Conservation (phyloP, 2,888 invertebrate genomes). For the Antitype chi region DNA sequence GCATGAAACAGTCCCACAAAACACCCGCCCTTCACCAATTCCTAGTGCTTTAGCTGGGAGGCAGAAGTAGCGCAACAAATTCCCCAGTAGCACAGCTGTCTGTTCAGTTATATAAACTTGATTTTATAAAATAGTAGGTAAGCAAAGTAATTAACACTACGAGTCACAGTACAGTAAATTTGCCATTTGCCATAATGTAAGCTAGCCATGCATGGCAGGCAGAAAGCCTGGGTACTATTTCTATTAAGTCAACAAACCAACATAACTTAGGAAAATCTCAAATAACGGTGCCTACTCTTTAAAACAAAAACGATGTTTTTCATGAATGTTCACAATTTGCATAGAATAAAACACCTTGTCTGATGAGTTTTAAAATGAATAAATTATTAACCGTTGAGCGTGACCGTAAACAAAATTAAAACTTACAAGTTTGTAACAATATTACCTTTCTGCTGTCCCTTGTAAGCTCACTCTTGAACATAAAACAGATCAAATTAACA, state of each 20-base stretch:
- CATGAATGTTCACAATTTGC: neutral
- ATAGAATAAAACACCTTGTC: neutral
- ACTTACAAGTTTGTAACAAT: constrained; percentile 31
- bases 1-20: too few relatives aligned
- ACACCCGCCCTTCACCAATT: too few relatives aligned
- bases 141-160: too few relatives aligned
- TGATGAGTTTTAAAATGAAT: neutral
- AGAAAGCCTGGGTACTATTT: neutral
- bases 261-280: neutral
- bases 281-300: neutral
- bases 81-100: too few relatives aligned
- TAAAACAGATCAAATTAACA: constrained; percentile 28
- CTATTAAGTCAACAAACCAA: neutral
- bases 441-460: constrained; percentile 23
- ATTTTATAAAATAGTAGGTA: too few relatives aligned
- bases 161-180: too few relatives aligned
- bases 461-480: constrained; percentile 31
- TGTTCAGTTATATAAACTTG: too few relatives aligned
- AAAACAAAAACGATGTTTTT: neutral
- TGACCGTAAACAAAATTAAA: constrained; percentile 17
- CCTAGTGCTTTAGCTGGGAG: too few relatives aligned
- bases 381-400: neutral
- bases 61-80: too few relatives aligned
- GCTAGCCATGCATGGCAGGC: too few relatives aligned
- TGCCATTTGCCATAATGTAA: too few relatives aligned